A percentile compares a stretch with the other conserved stretches of the same genome.
Evolutionary conservation across 2,113 vertebrate species (phyloP).

Genomic region (Cinclus cinclus): DNA sequence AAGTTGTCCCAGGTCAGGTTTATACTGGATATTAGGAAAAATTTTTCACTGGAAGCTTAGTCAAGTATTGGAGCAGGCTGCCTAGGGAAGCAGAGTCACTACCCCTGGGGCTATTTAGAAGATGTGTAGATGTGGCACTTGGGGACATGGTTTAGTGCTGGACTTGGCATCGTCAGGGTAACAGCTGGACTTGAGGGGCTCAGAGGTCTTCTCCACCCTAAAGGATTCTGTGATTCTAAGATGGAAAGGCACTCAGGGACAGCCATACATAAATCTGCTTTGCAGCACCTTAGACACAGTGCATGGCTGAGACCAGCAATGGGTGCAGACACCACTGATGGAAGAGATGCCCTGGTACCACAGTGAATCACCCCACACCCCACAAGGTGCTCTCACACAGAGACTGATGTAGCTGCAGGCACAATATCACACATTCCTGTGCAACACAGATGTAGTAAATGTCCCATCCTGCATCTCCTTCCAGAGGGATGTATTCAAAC

Average conservation of each 20-base stretch:
- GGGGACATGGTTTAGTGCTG: neutral
- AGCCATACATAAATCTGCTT: neutral
- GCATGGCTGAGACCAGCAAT: neutral
- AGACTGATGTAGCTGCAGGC: neutral
- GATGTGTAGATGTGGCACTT: neutral
- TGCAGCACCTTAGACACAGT: fast-evolving
- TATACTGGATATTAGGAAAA: neutral
- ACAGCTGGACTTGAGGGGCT: neutral
- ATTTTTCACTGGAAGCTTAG: neutral
- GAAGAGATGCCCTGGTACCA: neutral
- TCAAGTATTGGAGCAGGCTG: neutral
- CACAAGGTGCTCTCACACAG: neutral
- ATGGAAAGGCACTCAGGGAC: neutral
- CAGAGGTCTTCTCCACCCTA: neutral
- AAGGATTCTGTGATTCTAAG: neutral
- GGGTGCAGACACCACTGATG: neutral
- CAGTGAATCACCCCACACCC: too few species aligned
- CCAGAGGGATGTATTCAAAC: neutral
- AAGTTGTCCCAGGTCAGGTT: neutral
- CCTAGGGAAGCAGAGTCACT: neutral
- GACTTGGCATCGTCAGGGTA: neutral
- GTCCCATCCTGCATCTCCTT: neutral
- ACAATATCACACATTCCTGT: too few species aligned
- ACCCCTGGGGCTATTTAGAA: neutral
- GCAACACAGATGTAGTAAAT: fast-evolving